Conservation (phyloP, 2,797 vertebrate species). For the Antrozous pallidus region DNA sequence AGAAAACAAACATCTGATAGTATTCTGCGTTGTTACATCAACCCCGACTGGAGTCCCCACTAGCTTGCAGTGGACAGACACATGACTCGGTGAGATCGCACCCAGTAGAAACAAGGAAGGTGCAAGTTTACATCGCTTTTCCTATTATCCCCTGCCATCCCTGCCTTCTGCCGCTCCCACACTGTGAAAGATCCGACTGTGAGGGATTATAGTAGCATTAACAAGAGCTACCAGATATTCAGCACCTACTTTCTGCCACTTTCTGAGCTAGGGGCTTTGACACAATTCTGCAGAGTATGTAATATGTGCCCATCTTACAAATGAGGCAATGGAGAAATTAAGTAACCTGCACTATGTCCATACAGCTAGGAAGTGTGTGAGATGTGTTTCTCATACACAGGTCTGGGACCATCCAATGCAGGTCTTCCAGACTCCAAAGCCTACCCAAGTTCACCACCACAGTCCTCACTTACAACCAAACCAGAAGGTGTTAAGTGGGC, state of each 20-base stretch:
- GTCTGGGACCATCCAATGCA: no score
- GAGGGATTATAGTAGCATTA: not conserved
- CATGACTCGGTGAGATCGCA: not conserved
- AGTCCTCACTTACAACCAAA: not conserved
- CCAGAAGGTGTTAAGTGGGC: not conserved
- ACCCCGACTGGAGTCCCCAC: not conserved
- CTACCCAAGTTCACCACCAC: not conserved
- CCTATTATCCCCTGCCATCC: not conserved
- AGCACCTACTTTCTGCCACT: not conserved
- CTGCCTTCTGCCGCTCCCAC: not conserved
- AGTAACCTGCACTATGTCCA: not conserved
- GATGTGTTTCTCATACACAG: no score
- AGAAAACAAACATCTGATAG: not conserved
- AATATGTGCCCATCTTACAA: not conserved
- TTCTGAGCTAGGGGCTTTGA: not conserved
- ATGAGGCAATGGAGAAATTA: not conserved
- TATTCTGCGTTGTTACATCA: not conserved
- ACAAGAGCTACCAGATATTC: not conserved
- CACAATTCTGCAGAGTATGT: not conserved
- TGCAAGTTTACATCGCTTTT: not conserved
- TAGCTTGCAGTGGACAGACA: not conserved
- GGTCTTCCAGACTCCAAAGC: not conserved
- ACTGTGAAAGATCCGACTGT: not conserved
- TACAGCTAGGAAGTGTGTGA: not conserved
- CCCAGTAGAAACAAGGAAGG: not conserved